Conservation (phyloP, 2,113 vertebrate genomes). For the Ciconia boyciana region DNA sequence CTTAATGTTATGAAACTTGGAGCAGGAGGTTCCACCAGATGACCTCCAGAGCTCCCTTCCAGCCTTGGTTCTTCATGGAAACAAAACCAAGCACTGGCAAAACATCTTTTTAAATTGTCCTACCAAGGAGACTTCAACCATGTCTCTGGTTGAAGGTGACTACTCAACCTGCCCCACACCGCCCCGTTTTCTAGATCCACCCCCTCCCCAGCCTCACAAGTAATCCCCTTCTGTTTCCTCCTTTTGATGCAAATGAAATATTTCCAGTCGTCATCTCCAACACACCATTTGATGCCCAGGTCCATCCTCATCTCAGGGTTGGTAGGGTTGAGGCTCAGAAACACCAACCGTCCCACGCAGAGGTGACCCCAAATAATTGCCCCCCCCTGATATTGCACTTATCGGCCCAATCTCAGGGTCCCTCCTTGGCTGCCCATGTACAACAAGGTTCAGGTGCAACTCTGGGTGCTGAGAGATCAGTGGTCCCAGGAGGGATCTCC, state of each 20-base stretch:
- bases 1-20: not conserved
- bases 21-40: not conserved
- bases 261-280: not conserved
- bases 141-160: not conserved
- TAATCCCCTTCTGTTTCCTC: not conserved
- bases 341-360: accelerated
- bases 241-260: not conserved
- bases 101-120: not conserved
- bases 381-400: accelerated
- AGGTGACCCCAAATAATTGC: not conserved
- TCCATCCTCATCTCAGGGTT: not conserved
- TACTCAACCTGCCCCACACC: not conserved
- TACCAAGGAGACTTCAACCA: not conserved
- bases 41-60: not conserved
- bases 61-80: not conserved
- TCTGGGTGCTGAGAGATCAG: not conserved
- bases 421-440: not conserved
- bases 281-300: not conserved
- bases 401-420: not conserved
- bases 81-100: not conserved
- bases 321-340: not conserved
- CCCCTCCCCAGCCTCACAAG: not conserved
- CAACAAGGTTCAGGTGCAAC: not conserved
- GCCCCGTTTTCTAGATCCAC: not conserved
- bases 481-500: not conserved